Percentiles rank a stretch among this genome's conserved stretches.
These are phyloP conservation scores for Drosophila siamana DNA, from an alignment of 2,888 invertebrate species.

Conservation along the genomic window DNA sequence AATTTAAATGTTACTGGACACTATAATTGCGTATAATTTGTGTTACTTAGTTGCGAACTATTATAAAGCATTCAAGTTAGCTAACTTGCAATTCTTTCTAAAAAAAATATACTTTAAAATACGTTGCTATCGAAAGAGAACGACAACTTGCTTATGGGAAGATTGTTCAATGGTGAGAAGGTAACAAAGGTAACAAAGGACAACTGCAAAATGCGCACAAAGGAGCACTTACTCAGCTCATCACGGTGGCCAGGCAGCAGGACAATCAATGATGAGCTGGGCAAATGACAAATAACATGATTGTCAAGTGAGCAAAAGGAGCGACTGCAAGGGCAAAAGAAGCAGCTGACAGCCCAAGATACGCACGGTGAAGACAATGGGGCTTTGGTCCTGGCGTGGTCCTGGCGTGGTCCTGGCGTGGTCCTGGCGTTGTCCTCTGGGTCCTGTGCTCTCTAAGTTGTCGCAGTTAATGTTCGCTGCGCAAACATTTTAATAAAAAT, in stretches of 20 bases:
- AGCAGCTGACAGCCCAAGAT: too few relatives aligned
- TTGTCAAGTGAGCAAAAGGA: slow-evolving; percentile 63
- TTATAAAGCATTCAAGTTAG: too few relatives aligned
- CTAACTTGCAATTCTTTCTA: too few relatives aligned
- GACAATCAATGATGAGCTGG: slow-evolving; percentile 52
- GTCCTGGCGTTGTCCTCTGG: slow-evolving; percentile 23
- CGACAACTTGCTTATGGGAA: neutral
- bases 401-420: neutral
- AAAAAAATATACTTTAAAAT: too few relatives aligned
- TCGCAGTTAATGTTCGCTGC: slow-evolving; percentile 62
- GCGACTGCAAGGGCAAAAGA: slow-evolving; percentile 9
- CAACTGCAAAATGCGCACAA: slow-evolving; percentile 75
- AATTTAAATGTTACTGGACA: too few relatives aligned
- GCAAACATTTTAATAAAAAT: slow-evolving; percentile 83
- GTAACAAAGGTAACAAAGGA: slow-evolving; percentile 40
- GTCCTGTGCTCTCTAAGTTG: slow-evolving; percentile 51
- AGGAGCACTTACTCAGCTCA: slow-evolving; percentile 69
- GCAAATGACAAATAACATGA: slow-evolving; percentile 54
- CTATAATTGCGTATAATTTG: too few relatives aligned
- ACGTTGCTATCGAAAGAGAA: too few relatives aligned
- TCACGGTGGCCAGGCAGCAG: slow-evolving; percentile 36
- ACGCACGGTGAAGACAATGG: too few relatives aligned
- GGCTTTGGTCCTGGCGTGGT: neutral
- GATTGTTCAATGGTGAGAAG: neutral
- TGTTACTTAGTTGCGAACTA: too few relatives aligned